Base-by-base conservation (phyloP, 1,140 invertebrate genomes). In the Acromyrmex echinatior region DNA sequence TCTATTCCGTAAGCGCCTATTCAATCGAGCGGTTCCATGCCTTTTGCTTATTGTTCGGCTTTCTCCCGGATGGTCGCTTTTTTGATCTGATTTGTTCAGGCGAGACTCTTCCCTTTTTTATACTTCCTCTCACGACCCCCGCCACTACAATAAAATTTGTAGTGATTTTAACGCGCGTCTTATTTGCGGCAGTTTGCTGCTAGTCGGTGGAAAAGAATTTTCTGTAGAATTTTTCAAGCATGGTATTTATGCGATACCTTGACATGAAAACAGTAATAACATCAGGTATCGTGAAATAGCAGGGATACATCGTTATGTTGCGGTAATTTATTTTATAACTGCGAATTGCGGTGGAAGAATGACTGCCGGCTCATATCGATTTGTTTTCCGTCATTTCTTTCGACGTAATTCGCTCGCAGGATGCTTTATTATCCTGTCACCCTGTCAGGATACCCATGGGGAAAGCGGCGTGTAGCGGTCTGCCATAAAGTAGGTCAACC, bases 11-110 rank as follows among this genome's bases (percentile, higher is more conserved):
- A 35, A 14, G 81, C 82, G 78, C 90, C 86, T 88, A 92, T 92
- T 93, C 92, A 93, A 85, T 68, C 62, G 58, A 39, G n/a, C 39
- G 35, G 73, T 62, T 77, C 88, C 89, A 93, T 91, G 88, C 88
- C 88, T 91, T 86, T 90, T 91, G 39, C 63, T 66, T 86, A 93
- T 94, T 93, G 88, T 93, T 92, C 89, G 16, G 39, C 39, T 79
- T 66, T 91, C 84, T 90, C 79, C 68, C 86, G 35, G 53, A 68
- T 68, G 79, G 86, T 70, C 87, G 86, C 71, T 88, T 81, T 70
- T 82, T 86, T 82, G 84, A 91, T 91, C 86, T 87, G 90, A 91
- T 91, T 90, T 80, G 14, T 58, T 58, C 35, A 28, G 25, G 5
- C n/a, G 31, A 39, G 73, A 70, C 31, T 76, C 31, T 65, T 45